Conservation (phyloP, 1,140 invertebrate species). For the Dryas iulia region DNA sequence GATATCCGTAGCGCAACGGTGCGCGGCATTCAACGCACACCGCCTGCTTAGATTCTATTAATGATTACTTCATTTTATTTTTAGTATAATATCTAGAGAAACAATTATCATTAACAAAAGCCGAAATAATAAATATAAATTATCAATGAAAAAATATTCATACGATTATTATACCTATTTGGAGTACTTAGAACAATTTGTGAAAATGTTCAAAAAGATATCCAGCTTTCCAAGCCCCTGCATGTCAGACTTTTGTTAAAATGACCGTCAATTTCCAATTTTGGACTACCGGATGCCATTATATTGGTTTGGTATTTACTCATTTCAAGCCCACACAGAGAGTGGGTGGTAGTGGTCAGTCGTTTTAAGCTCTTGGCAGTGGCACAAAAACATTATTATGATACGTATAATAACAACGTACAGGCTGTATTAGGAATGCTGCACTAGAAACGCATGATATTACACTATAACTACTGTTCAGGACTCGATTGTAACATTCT, state of each 20-base stretch:
- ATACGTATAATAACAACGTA: slow-evolving; percentile 10
- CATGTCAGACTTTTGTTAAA: no score
- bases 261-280: not conserved
- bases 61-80: not conserved
- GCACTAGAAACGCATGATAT: slow-evolving; percentile 4
- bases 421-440: not conserved
- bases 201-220: no score
- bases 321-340: slow-evolving; percentile 53
- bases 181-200: no score
- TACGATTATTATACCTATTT: not conserved
- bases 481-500: no score
- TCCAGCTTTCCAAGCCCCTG: no score
- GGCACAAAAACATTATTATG: slow-evolving; percentile 8
- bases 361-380: slow-evolving; percentile 21
- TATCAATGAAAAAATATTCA: not conserved
- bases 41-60: slow-evolving; percentile 14
- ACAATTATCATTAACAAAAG: no score
- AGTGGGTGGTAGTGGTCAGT: slow-evolving; percentile 55
- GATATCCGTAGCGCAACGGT: slow-evolving; percentile 40
- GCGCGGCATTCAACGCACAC: slow-evolving; percentile 30
- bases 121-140: no score
- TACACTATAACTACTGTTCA: no score
- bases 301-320: slow-evolving; percentile 49
- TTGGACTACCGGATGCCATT: slow-evolving; percentile 55
- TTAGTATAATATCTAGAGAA: not conserved